phyloP scores from a whole-genome alignment of 1,140 invertebrate genomes.

The Lepidotrigona ventralis region DNA sequence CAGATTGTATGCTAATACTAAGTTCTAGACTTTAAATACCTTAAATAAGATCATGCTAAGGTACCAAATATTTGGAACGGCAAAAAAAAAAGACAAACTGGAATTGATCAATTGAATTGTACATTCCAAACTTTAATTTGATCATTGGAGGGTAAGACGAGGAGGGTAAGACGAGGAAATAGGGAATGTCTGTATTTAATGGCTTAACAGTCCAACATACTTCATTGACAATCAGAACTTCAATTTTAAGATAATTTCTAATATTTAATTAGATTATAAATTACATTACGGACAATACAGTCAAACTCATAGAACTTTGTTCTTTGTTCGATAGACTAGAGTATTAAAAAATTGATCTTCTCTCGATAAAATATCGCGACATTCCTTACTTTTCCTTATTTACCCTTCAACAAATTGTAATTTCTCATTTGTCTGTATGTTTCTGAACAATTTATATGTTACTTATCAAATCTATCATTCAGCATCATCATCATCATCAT shows the following conservation, averaged over 20 bases:
- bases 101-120: background rate
- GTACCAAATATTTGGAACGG: background rate
- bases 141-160: background rate
- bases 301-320: background rate
- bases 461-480: background rate
- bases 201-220: background rate
- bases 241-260: background rate
- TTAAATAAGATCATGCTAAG: conserved; percentile 23
- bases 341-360: background rate
- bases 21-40: conserved; percentile 27
- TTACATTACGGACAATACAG: background rate
- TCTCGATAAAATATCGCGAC: background rate
- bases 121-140: background rate
- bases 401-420: background rate
- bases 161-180: background rate
- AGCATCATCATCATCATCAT: background rate
- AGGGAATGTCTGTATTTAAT: background rate
- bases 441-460: background rate
- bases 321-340: background rate
- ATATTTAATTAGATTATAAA: background rate
- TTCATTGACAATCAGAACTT: background rate
- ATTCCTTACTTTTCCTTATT: background rate
- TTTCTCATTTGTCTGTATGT: background rate
- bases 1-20: background rate
- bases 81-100: background rate